Conservation (phyloP, 2,888 invertebrate species). For the Pristionchus fissidentatus region DNA sequence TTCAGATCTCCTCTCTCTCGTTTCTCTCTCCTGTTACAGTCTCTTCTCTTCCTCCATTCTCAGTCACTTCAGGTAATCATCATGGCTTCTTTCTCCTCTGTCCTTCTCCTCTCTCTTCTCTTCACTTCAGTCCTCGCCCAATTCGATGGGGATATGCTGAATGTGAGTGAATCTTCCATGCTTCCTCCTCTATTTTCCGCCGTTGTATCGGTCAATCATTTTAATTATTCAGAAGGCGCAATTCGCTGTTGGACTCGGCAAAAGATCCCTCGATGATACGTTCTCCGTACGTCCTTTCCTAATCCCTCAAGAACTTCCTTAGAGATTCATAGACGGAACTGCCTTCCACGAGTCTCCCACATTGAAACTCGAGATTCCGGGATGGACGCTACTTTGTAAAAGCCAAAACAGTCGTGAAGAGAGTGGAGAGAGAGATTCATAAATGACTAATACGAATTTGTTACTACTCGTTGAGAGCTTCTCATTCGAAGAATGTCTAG, state of each 20-base stretch:
- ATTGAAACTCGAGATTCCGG: no score
- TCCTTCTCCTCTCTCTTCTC: conserved; percentile 20
- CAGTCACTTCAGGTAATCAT: conserved; percentile 29
- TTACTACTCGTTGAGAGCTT: no score
- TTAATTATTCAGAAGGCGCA: conserved; percentile 41
- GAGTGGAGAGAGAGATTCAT: no score
- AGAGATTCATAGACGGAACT: no score
- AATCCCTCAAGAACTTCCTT: background rate
- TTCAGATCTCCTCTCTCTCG: background rate
- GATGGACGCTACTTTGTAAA: no score
- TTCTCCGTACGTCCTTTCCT: conserved; percentile 4
- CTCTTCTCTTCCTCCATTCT: background rate
- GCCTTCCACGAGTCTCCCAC: no score
- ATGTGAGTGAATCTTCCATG: conserved; percentile 6
- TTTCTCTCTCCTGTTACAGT: background rate
- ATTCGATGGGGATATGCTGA: conserved; percentile 43
- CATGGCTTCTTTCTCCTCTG: conserved; percentile 27
- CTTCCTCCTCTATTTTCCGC: background rate
- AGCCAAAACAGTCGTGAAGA: no score
- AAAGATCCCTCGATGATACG: conserved; percentile 30
- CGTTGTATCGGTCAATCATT: background rate
- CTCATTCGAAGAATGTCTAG: no score
- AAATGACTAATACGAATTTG: no score
- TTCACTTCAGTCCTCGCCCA: conserved; percentile 11
- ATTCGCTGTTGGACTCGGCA: conserved; percentile 44